phyloP scores from a whole-genome alignment of 2,888 invertebrate species.

The Conomelus anceps region DNA sequence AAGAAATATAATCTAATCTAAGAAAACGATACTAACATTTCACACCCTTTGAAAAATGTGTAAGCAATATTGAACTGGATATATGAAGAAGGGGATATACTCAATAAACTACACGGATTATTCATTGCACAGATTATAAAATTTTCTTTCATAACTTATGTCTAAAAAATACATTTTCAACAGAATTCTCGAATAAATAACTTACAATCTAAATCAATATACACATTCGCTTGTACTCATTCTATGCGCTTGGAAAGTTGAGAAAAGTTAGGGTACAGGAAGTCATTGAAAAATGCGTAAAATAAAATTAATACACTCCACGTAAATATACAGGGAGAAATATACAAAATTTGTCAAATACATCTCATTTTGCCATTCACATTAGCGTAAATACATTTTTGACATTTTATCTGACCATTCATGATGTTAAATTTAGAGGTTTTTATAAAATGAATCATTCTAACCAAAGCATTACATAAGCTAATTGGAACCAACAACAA shows the following conservation, averaged over 20 bases:
- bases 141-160: neutral
- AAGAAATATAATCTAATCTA: too few relatives aligned
- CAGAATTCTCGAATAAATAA: neutral
- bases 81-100: neutral
- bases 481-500: too few relatives aligned
- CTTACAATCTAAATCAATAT: neutral
- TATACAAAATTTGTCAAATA: neutral
- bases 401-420: too few relatives aligned
- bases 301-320: neutral
- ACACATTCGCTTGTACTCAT: neutral
- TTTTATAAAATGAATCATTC: too few relatives aligned
- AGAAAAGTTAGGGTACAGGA: neutral
- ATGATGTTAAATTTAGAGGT: too few relatives aligned
- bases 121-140: neutral
- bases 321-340: neutral
- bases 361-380: neutral
- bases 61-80: neutral
- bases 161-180: neutral
- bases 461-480: too few relatives aligned
- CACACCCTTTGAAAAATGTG: neutral
- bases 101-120: neutral
- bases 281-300: neutral
- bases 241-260: neutral
- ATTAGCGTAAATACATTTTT: neutral
- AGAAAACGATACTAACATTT: too few relatives aligned